Percentiles rank a stretch among this genome's conserved stretches.
These are phyloP conservation scores for Camponotus pennsylvanicus DNA, from an alignment of 1,140 invertebrate species.

Conservation along the genomic window DNA sequence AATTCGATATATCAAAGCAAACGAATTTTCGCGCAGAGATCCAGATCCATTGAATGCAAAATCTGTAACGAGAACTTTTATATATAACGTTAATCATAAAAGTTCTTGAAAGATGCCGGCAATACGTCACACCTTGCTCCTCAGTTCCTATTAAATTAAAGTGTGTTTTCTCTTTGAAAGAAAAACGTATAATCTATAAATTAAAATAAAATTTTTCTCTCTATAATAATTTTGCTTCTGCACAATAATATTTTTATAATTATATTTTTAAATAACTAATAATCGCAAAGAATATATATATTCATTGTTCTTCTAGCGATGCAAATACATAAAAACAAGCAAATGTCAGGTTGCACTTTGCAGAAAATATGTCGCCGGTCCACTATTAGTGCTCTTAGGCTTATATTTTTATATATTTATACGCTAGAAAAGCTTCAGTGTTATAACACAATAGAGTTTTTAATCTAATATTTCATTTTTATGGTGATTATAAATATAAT, in stretches of 20 bases:
- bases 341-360: neutral
- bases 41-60: conserved; percentile 11
- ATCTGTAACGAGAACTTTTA: conserved; percentile 28
- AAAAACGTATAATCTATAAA: neutral
- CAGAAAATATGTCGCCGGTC: neutral
- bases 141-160: too few species aligned
- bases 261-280: neutral
- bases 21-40: neutral
- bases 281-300: neutral
- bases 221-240: neutral
- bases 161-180: too few species aligned
- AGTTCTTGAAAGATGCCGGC: neutral
- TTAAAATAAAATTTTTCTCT: neutral
- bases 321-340: neutral
- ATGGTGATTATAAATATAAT: conserved; percentile 6
- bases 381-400: conserved; percentile 27
- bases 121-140: neutral
- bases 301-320: neutral
- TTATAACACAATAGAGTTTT: too few species aligned
- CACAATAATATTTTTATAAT: neutral
- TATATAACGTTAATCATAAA: conserved; percentile 21
- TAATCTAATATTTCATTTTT: neutral
- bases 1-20: conserved; percentile 5
- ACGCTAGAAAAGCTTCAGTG: neutral
- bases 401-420: conserved; percentile 42